Conservation (phyloP, 2,888 invertebrate species). For the Drosophila cognata region DNA sequence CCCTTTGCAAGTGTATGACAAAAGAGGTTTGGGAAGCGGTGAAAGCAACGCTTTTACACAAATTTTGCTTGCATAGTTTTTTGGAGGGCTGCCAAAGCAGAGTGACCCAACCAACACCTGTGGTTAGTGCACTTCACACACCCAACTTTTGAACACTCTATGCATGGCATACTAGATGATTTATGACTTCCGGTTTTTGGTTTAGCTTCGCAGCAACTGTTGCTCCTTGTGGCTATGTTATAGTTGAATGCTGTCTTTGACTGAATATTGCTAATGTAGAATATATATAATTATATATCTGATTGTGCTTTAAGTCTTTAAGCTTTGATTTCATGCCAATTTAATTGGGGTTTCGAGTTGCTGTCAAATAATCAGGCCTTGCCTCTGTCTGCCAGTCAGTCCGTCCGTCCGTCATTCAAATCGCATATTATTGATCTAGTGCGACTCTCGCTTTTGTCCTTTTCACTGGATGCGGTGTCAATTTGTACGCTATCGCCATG, state of each 20-base stretch:
- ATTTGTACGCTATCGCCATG: conserved; percentile 72
- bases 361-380: conserved; percentile 47
- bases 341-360: conserved; percentile 44
- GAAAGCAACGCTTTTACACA: conserved; percentile 36
- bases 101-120: conserved; percentile 69
- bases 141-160: conserved; percentile 21
- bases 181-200: conserved; percentile 79
- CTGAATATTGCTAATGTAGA: conserved; percentile 1
- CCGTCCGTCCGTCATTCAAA: conserved; percentile 59
- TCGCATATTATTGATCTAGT: conserved; percentile 76
- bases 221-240: conserved; percentile 30
- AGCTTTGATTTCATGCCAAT: conserved; percentile 53
- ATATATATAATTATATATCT: not conserved
- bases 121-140: conserved; percentile 60
- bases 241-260: conserved; percentile 6
- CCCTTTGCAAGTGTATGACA: not conserved
- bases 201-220: conserved; percentile 45
- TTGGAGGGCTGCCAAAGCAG: conserved; percentile 42
- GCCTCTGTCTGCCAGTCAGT: conserved; percentile 25
- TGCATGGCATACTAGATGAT: conserved; percentile 69
- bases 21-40: not conserved
- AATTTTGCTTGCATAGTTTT: conserved; percentile 39
- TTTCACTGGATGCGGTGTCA: conserved; percentile 47
- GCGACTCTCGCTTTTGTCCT: conserved; percentile 35
- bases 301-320: conserved; percentile 7